Percentiles rank a stretch among this genome's conserved stretches.
These are phyloP conservation scores for Pantherophis vulpinus DNA, from an alignment of 2,797 vertebrate species.

Conservation along the genomic window DNA sequence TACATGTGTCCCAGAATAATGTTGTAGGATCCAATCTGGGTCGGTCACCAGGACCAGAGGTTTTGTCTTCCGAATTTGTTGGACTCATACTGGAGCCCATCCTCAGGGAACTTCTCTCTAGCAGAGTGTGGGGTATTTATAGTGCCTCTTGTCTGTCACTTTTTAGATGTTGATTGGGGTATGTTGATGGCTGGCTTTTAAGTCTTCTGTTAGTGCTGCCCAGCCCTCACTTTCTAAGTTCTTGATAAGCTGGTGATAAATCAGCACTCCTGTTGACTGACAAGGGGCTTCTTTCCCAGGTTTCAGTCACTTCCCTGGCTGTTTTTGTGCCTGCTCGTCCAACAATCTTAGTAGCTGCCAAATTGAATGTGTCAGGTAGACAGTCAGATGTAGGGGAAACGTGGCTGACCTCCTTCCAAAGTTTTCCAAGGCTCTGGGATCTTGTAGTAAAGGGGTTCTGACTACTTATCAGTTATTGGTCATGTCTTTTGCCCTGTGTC, in stretches of 20 bases:
- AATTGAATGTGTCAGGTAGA: neutral
- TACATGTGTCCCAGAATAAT: no score
- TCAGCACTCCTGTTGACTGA: neutral
- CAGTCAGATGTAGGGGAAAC: neutral
- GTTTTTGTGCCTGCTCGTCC: neutral
- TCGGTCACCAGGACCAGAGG: no score
- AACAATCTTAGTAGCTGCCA: neutral
- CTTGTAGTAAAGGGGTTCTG: neutral
- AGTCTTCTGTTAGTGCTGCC: no score
- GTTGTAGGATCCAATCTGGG: no score
- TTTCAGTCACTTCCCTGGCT: neutral
- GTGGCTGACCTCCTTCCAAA: neutral
- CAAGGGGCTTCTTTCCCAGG: neutral
- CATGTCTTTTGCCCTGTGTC: neutral
- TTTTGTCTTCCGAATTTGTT: no score
- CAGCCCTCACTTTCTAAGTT: no score
- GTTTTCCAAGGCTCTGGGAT: neutral
- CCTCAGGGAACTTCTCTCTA: no score
- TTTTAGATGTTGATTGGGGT: no score
- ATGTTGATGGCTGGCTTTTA: no score
- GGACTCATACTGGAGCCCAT: no score
- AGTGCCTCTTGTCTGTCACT: no score
- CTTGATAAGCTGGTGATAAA: neutral
- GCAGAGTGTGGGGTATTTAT: no score
- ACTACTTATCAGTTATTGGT: neutral